Evolutionary conservation across 2,888 invertebrate species (phyloP).

Genomic region (Pterostichus niger): DNA sequence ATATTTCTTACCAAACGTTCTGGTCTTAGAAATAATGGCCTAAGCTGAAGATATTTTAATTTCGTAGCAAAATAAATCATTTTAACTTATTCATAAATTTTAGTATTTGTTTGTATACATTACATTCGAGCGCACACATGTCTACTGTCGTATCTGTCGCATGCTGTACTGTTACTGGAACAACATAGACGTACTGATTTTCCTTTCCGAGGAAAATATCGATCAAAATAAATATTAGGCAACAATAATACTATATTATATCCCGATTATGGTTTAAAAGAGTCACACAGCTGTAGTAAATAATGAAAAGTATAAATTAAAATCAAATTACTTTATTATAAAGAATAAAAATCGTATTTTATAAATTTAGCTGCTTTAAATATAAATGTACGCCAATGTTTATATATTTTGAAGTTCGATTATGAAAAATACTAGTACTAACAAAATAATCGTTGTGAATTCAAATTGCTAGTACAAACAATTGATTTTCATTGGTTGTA

Average conservation of each 20-base stretch:
- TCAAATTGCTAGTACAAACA: too few species aligned
- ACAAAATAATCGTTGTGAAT: not conserved
- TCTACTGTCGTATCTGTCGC: slow-evolving; percentile 3
- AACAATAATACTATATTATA: not conserved
- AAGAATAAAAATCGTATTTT: slow-evolving; percentile 1
- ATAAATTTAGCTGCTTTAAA: not conserved
- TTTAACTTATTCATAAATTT: not conserved
- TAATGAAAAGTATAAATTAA: not conserved
- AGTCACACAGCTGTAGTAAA: not conserved
- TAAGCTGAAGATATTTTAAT: slow-evolving; percentile 2
- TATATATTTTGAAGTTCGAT: not conserved
- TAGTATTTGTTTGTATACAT: not conserved
- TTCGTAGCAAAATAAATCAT: slow-evolving; percentile 34
- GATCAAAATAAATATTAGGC: not conserved
- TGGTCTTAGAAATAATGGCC: slow-evolving; percentile 23
- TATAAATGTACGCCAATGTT: slow-evolving; percentile 11
- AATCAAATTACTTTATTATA: not conserved
- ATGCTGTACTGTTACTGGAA: not conserved
- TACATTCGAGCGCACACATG: not conserved
- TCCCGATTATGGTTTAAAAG: too few species aligned
- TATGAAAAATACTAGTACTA: slow-evolving; percentile 32
- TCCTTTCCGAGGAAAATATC: slow-evolving; percentile 5
- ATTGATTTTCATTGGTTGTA: not conserved
- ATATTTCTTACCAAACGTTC: slow-evolving; percentile 29
- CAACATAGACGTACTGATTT: slow-evolving; percentile 42